Percentiles rank a stretch among this genome's conserved stretches.
These are phyloP conservation scores for Ariopsis seemanni DNA, from an alignment of 2,113 vertebrate genomes.

Conservation along the genomic window DNA sequence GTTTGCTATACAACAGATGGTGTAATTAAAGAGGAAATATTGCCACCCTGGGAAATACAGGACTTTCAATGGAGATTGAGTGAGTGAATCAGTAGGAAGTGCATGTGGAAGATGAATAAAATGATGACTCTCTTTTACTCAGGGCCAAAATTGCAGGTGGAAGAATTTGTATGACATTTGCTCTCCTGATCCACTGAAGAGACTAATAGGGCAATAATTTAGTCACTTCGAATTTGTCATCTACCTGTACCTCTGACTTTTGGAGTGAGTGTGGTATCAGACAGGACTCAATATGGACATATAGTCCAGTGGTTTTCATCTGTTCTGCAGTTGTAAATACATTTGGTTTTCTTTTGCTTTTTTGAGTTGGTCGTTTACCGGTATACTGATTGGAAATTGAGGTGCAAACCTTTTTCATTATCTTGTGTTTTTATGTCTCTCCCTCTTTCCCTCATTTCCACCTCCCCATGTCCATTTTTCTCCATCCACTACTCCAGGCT, in stretches of 20 bases:
- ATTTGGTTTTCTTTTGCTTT: conserved; percentile 31
- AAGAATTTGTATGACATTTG: conserved; percentile 1
- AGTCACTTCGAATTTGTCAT: background rate
- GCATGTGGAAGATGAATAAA: conserved; percentile 54
- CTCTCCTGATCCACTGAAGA: conserved; percentile 7
- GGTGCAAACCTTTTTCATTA: conserved; percentile 51
- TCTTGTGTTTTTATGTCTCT: conserved; percentile 24
- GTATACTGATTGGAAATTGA: conserved; percentile 56
- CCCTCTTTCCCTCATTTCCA: background rate
- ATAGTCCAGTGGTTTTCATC: conserved; percentile 38
- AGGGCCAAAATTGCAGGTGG: conserved; percentile 47
- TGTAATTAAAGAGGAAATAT: conserved; percentile 68
- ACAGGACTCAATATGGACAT: conserved; percentile 40
- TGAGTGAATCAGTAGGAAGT: conserved; percentile 62
- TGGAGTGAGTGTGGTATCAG: background rate
- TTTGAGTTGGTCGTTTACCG: background rate
- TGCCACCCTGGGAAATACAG: conserved; percentile 55
- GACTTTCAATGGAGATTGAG: conserved; percentile 66
- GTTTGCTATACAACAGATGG: conserved; percentile 64
- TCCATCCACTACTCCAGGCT: conserved; percentile 74
- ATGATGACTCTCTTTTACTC: conserved; percentile 61
- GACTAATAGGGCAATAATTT: background rate
- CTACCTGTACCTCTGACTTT: conserved; percentile 5
- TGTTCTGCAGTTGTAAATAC: background rate
- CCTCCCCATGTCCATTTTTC: background rate